Percentiles rank a stretch among this genome's conserved stretches.
Conservation (phyloP, 1,140 invertebrate species). For the Heliothis virescens region DNA sequence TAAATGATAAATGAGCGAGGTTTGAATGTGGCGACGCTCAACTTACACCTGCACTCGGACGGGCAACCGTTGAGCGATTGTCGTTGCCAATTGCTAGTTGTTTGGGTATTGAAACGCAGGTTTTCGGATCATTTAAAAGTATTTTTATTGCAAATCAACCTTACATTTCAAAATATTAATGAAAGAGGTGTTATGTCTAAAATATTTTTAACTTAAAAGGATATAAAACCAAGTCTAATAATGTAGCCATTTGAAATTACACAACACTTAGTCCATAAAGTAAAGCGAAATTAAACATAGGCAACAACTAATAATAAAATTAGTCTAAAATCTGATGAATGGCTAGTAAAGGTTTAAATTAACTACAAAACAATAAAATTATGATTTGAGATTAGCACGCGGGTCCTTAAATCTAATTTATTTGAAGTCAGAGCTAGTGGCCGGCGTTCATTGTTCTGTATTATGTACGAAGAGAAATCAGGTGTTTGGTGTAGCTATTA, state of each 20-base stretch:
- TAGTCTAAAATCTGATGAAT: slow-evolving; percentile 23
- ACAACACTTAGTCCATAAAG: neutral
- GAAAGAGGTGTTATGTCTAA: no score
- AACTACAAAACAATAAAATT: slow-evolving; percentile 39
- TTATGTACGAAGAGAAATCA: slow-evolving; percentile 5
- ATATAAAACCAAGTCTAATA: neutral
- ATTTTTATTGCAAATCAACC: no score
- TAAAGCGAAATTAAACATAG: slow-evolving; percentile 1
- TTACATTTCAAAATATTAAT: no score
- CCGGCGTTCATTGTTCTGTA: slow-evolving; percentile 10
- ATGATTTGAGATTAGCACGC: slow-evolving; percentile 23
- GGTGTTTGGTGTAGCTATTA: neutral
- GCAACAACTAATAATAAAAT: neutral
- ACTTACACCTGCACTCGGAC: neutral
- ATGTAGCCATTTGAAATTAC: slow-evolving; percentile 2
- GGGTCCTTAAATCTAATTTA: slow-evolving; percentile 30
- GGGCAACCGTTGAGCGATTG: neutral
- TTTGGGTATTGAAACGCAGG: neutral
- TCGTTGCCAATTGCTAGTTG: neutral
- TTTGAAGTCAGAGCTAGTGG: neutral
- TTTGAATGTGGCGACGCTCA: slow-evolving; percentile 25
- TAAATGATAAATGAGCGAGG: slow-evolving; percentile 33
- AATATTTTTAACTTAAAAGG: no score
- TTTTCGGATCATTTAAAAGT: no score
- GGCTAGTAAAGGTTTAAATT: slow-evolving; percentile 12